phyloP scores from a whole-genome alignment of 2,888 invertebrate genomes.

The Idaea aversata region DNA sequence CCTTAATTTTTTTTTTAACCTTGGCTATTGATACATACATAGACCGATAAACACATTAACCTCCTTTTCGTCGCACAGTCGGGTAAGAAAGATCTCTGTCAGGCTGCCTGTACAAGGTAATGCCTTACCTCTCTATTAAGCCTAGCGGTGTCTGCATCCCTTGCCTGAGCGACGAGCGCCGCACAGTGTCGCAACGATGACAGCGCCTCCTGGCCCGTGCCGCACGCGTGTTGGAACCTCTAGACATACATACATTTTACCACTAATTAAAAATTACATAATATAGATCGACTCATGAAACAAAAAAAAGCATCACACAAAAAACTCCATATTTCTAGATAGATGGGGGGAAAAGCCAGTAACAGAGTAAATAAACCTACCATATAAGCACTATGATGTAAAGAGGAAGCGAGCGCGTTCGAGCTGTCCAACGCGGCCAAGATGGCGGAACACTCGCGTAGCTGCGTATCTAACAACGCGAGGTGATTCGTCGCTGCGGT shows the following conservation, averaged over 20 bases:
- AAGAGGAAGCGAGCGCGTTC: conserved; percentile 64
- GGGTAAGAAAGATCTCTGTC: too few species aligned
- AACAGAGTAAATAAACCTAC: conserved; percentile 32
- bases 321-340: too few species aligned
- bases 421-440: conserved; percentile 74
- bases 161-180: conserved; percentile 82
- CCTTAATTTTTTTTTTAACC: too few species aligned
- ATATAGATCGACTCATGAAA: too few species aligned
- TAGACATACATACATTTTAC: conserved; percentile 28
- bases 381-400: conserved; percentile 76
- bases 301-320: too few species aligned
- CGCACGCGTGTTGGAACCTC: conserved; percentile 79
- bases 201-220: conserved; percentile 80
- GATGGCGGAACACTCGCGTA: conserved; percentile 73
- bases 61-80: too few species aligned
- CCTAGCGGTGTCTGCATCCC: conserved; percentile 75
- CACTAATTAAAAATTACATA: too few species aligned
- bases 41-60: too few species aligned
- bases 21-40: too few species aligned
- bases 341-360: not conserved
- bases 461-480: conserved; percentile 79
- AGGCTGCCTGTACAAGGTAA: too few species aligned
- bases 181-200: conserved; percentile 81
- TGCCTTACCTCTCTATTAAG: conserved; percentile 66
- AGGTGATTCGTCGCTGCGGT: conserved; percentile 77